Evolutionary conservation across 2,888 invertebrate genomes (phyloP).

Genomic region (Morpho deidamia): DNA sequence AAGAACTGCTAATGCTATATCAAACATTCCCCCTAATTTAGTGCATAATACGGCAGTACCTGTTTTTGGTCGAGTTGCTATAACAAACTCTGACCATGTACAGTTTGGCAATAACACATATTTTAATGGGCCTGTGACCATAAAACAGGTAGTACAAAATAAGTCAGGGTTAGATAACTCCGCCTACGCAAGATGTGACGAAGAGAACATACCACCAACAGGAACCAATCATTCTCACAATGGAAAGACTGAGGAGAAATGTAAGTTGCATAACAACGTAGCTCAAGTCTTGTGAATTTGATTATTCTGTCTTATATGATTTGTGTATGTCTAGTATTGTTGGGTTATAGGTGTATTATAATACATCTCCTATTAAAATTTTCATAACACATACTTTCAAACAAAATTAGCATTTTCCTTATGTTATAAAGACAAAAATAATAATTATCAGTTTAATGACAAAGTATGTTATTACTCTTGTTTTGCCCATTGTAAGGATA

Average conservation of each 20-base stretch:
- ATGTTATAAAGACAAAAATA: too few relatives aligned
- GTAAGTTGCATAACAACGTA: conserved; percentile 13
- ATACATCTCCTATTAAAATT: background rate
- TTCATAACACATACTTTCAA: background rate
- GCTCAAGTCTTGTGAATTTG: too few relatives aligned
- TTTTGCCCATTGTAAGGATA: too few relatives aligned
- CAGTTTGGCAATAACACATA: conserved; percentile 87
- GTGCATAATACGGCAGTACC: conserved; percentile 38
- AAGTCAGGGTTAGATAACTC: conserved; percentile 52
- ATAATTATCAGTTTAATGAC: too few relatives aligned
- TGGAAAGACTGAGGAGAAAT: conserved; percentile 3
- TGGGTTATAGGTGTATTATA: too few relatives aligned
- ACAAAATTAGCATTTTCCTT: too few relatives aligned
- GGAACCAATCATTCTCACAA: background rate
- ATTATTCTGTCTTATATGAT: too few relatives aligned
- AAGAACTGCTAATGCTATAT: conserved; percentile 31
- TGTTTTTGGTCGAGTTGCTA: conserved; percentile 78
- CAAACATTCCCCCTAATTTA: conserved; percentile 38
- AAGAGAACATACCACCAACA: conserved; percentile 21
- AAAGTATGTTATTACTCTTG: too few relatives aligned
- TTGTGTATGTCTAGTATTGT: too few relatives aligned
- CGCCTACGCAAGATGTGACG: conserved; percentile 40
- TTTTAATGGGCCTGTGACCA: conserved; percentile 87
- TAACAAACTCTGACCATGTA: conserved; percentile 83
- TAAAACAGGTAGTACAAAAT: conserved; percentile 83